Base-by-base conservation (phyloP, 2,797 vertebrate species). In the Lepilemur ruficaudatus region DNA sequence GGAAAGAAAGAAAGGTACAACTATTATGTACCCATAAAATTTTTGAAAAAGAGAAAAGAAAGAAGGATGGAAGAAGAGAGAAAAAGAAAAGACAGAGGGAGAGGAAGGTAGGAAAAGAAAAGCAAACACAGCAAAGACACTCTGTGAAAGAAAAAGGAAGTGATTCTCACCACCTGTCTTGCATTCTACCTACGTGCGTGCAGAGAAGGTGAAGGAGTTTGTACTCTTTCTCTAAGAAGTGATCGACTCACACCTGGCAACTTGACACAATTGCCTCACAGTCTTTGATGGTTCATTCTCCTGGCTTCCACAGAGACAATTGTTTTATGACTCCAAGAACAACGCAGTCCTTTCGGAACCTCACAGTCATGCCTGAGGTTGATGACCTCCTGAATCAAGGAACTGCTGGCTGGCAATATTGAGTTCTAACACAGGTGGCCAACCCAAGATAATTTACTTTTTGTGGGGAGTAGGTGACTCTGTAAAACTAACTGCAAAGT, bases 251-350 rank as follows among this genome's bases (percentile, higher is more conserved):
- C 20, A 93, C 25, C 65, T 76, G 94, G 69, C 52, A 96, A 83
- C 83, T 90, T 94, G 86, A 94, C 22, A 73, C 43, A 87, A 90
- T 96, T 92, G 92, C 4, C 69, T 88, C 75, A 38, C 14, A 81
- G 57, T 30, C n/a, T 89, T 57, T 70, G 70, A 78, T 55, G 43
- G 52, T 57, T 69, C 35, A 75, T 94, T 93, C 94, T 18, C 72
- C 85, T 10, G 10, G 32, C 55, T 96, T 86, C 65, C 87, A 96
- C 32, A 94, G 23, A n/a, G 46, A 65, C 0, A 15, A 28, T 14
- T 48, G 83, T 93, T 97, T 97, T 80, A 75, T 81, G 84, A 70
- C 61, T 92, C 92, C 76, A 95, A 97, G 98, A 97, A 98, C 91
- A 97, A 97, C 5, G 57, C 79, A 94, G 57, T 65, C 41, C 76